Evolutionary conservation across 2,113 vertebrate genomes (phyloP).

Genomic region (Anoura caudifer): DNA sequence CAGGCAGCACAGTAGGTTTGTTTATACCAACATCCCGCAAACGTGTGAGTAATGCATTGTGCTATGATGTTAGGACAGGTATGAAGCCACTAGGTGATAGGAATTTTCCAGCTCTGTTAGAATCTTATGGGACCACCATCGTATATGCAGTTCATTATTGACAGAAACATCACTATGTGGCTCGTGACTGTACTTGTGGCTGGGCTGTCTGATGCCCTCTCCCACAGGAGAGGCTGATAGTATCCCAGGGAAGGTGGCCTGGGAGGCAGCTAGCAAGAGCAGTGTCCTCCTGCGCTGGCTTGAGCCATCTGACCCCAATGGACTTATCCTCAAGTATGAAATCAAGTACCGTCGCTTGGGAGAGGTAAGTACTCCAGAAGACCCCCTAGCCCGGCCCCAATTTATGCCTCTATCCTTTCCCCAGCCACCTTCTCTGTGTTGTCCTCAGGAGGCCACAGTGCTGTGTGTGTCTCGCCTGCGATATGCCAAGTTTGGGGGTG

Average conservation of each 20-base stretch:
- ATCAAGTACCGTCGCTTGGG: conserved; percentile 83
- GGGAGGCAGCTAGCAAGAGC: conserved; percentile 78
- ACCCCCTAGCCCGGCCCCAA: accelerated
- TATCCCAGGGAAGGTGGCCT: conserved; percentile 82
- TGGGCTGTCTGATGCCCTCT: neutral
- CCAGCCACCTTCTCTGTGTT: neutral
- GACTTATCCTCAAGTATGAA: conserved; percentile 87
- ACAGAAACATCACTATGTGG: no score
- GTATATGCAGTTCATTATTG: neutral
- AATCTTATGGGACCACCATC: neutral
- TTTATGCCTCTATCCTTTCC: neutral
- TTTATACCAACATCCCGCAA: no score
- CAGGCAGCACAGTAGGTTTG: neutral
- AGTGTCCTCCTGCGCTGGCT: conserved; percentile 82
- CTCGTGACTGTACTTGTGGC: neutral
- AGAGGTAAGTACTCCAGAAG: conserved; percentile 75
- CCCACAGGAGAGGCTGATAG: conserved; percentile 78
- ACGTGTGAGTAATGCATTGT: neutral
- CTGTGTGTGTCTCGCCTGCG: conserved; percentile 84
- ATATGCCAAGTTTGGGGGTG: conserved; percentile 81
- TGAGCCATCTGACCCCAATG: conserved; percentile 83
- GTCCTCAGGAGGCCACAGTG: conserved; percentile 79
- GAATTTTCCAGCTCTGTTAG: neutral
- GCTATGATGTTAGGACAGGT: neutral
- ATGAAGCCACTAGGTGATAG: neutral